Evolutionary conservation across 2,797 vertebrate species (phyloP).

Genomic region (Chaetodon trifasciatus): DNA sequence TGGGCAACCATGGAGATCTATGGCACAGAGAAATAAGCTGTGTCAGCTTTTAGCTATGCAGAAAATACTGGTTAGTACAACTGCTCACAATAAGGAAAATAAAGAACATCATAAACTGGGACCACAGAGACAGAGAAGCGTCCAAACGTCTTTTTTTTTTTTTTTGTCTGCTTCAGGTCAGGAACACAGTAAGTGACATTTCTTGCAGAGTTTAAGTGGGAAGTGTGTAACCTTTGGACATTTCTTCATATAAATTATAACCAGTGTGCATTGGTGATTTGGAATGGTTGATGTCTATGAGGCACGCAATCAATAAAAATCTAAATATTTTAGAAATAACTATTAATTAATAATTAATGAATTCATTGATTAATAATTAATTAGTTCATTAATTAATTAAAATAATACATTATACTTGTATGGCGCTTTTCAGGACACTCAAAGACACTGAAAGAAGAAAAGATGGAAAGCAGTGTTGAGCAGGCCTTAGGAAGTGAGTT

Average conservation of each 20-base stretch:
- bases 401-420: background rate
- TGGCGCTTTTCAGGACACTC: too few species aligned
- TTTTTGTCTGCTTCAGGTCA: slow-evolving; percentile 1
- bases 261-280: background rate
- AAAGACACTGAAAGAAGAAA: too few species aligned
- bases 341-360: too few species aligned
- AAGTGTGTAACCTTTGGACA: slow-evolving; percentile 29
- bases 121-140: background rate
- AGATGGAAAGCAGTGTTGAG: too few species aligned
- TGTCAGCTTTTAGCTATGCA: background rate
- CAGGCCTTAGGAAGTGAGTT: too few species aligned
- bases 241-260: slow-evolving; percentile 20
- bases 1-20: background rate
- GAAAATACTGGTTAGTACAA: background rate
- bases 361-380: too few species aligned
- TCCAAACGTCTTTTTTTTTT: background rate
- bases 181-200: slow-evolving; percentile 16
- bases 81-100: background rate
- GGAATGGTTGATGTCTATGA: background rate
- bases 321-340: background rate
- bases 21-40: background rate
- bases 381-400: too few species aligned
- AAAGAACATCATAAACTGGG: background rate
- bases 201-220: slow-evolving; percentile 4
- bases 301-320: background rate